Evolutionary conservation across 37 sponge, comb jelly and placozoan species (phyloP).

Genomic region (Crambe crambe): DNA sequence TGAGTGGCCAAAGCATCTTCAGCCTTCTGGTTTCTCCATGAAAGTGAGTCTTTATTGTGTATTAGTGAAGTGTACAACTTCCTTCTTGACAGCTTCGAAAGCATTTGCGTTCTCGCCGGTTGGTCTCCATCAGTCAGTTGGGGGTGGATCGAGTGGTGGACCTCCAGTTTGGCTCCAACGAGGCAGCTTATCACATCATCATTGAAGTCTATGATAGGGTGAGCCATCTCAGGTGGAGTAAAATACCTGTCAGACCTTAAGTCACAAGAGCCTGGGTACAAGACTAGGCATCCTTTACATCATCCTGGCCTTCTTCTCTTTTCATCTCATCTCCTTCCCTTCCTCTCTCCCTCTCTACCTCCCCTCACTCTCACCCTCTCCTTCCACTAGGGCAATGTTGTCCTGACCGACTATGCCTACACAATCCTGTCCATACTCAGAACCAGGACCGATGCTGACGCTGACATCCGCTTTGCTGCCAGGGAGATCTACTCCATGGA

Average conservation of each 20-base stretch:
- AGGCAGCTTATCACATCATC: constrained; percentile 90
- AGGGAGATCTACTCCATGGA: constrained; percentile 80
- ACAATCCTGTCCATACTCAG: constrained; percentile 83
- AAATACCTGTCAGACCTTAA: no score
- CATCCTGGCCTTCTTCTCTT: no score
- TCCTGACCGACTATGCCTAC: constrained; percentile 83
- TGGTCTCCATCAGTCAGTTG: constrained; percentile 79
- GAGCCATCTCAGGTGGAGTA: no score
- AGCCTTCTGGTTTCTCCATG: constrained; percentile 96
- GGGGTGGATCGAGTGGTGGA: constrained; percentile 95
- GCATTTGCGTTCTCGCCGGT: constrained; percentile 79
- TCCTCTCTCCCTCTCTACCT: background rate
- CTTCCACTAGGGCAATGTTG: constrained; percentile 89
- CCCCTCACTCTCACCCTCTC: constrained; percentile 8
- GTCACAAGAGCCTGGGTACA: no score
- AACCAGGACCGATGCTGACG: constrained; percentile 78
- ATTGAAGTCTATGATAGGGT: constrained; percentile 97
- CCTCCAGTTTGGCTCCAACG: constrained; percentile 90
- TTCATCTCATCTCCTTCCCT: background rate
- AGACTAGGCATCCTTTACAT: no score
- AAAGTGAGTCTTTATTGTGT: constrained; percentile 34
- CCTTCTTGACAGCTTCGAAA: constrained; percentile 70
- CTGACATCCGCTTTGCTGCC: constrained; percentile 84
- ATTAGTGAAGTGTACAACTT: background rate
- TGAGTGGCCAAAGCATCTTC: constrained; percentile 94